Base-by-base conservation (phyloP, 1,140 invertebrate genomes). In the Diorhabda carinulata region DNA sequence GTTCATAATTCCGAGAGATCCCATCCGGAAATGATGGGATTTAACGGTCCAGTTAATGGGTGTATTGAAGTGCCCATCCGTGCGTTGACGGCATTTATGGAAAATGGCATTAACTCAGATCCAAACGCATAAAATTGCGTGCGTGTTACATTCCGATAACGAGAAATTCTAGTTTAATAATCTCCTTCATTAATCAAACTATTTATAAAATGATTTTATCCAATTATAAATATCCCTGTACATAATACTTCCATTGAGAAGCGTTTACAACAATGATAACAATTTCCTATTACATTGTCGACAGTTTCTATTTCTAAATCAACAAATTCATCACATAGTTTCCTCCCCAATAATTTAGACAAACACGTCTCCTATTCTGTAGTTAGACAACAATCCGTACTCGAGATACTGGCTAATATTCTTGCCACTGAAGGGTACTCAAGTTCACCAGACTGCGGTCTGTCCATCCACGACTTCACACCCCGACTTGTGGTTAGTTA, bases 361-460 rank as follows among this genome's bases (percentile, higher is more conserved):
- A 10, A 62, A 62, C 61, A 43, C 44, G 61, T 62, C 61, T 62
- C 61, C 43, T 52, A 52, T 52, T 52, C 47, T 3, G 41, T 10
- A 62, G 52, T 7, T 41, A 4, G 42, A 40, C 25, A 57, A 65
- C 64, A 65, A 65, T 65, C 64, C 64, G 42, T 45, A 65, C 47
- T 40, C 40, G 41, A 43, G 43, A 40, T 56, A 41, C 25, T 25
- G 25, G 56, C 47, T 65, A 65, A 65, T 65, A 65, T 47, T 41
- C 47, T 7, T 47, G n/a, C 52, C 40, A 43, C 25, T 57, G 52
- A 2, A 57, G 52, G 47, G 57, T 65, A 41, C 52, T 52, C 5
- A 57, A 65, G 64, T 65, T 52, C 64, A 57, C 47, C 52, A 56
- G 64, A 57, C 64, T 65, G 64, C 59, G 59, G 59, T 61, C 8